phyloP scores from a whole-genome alignment of 1,140 invertebrate species.

The Ceratina japonica region DNA sequence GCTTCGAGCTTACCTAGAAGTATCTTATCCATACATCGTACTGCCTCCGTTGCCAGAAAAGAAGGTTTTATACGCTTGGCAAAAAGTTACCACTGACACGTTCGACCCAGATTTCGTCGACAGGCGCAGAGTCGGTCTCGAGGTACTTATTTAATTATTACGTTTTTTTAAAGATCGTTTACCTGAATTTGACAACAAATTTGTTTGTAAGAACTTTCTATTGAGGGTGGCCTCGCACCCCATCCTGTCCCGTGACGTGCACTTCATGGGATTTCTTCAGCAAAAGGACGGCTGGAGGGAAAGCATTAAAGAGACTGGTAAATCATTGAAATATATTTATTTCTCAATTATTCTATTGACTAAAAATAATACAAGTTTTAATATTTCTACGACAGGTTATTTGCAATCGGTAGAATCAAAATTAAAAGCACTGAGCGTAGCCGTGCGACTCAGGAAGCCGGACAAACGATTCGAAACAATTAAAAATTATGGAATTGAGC shows the following conservation, averaged over 20 bases:
- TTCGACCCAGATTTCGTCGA: slow-evolving; percentile 94
- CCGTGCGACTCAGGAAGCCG: slow-evolving; percentile 86
- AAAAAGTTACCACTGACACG: slow-evolving; percentile 87
- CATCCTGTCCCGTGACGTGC: slow-evolving; percentile 86
- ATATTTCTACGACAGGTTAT: slow-evolving; percentile 80
- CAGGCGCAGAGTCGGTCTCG: slow-evolving; percentile 87
- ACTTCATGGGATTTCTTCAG: slow-evolving; percentile 88
- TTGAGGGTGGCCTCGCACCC: slow-evolving; percentile 88
- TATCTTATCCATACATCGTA: slow-evolving; percentile 88
- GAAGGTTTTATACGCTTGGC: slow-evolving; percentile 89
- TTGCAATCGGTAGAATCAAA: slow-evolving; percentile 87
- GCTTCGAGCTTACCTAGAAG: slow-evolving; percentile 87
- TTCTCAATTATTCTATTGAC: background rate
- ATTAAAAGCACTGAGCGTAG: slow-evolving; percentile 86
- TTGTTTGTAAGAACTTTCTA: slow-evolving; percentile 84
- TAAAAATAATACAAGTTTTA: background rate
- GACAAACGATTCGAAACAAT: slow-evolving; percentile 88
- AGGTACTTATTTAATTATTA: slow-evolving; percentile 77
- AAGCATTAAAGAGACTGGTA: slow-evolving; percentile 86
- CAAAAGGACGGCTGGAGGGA: slow-evolving; percentile 89
- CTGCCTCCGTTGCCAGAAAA: slow-evolving; percentile 91
- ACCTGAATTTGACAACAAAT: too few relatives aligned
- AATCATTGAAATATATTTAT: background rate
- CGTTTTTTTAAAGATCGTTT: slow-evolving; percentile 25
- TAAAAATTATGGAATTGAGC: slow-evolving; percentile 87